Evolutionary conservation across 2,113 vertebrate species (phyloP).

Genomic region (Tapirus terrestris): DNA sequence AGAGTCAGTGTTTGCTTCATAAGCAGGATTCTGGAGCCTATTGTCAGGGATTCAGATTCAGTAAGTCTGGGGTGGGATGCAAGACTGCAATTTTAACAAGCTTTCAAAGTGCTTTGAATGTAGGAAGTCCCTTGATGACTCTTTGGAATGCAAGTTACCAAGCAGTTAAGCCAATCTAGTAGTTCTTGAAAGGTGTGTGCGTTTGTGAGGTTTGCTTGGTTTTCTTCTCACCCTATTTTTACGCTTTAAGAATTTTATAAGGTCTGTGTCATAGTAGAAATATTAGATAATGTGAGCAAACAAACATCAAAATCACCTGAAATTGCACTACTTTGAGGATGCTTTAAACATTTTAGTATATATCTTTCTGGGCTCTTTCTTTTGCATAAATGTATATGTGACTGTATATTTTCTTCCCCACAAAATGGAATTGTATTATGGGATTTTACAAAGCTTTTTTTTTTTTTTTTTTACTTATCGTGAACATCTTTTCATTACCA

Average conservation of each 20-base stretch:
- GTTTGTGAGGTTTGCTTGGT: neutral
- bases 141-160: conserved; percentile 3
- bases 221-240: neutral
- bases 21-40: neutral
- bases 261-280: conserved; percentile 2
- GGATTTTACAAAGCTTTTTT: neutral
- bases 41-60: conserved; percentile 41
- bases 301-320: neutral
- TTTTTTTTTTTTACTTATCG: neutral
- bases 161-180: neutral
- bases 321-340: neutral
- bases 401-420: neutral
- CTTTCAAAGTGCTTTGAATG: conserved; percentile 24
- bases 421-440: neutral
- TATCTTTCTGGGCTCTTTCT: neutral
- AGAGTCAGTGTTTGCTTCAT: conserved; percentile 17
- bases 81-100: conserved; percentile 7
- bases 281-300: neutral
- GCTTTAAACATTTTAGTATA: conserved; percentile 24
- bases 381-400: neutral
- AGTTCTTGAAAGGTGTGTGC: conserved; percentile 4
- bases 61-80: neutral
- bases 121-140: neutral
- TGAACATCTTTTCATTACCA: conserved; percentile 34
- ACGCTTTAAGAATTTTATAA: conserved; percentile 32